Percentiles rank a stretch among this genome's conserved stretches.
These are phyloP conservation scores for Leptopilina syphax DNA, from an alignment of 2,888 invertebrate species.

Conservation along the genomic window DNA sequence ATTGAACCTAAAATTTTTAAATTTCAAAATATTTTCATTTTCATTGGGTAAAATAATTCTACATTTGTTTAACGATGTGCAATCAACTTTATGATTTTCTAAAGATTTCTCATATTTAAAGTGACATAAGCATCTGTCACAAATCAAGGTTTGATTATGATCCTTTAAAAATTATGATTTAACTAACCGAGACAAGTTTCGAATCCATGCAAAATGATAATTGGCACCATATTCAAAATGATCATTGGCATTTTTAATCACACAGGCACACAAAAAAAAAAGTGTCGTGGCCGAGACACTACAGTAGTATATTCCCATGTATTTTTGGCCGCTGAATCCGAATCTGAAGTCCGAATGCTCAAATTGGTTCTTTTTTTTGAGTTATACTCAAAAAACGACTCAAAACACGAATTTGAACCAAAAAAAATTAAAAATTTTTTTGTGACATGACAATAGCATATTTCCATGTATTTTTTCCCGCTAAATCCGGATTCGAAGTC, in stretches of 20 bases:
- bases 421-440: no score
- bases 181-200: conserved; percentile 48
- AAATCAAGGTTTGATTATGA: conserved; percentile 36
- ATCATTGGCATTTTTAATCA: neutral
- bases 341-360: no score
- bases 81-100: conserved; percentile 43
- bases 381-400: no score
- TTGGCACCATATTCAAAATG: neutral
- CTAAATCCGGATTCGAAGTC: no score
- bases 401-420: no score
- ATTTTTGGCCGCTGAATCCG: no score
- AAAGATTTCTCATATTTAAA: conserved; percentile 41
- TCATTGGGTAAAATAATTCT: conserved; percentile 46
- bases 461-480: no score
- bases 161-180: conserved; percentile 42
- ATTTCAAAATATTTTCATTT: conserved; percentile 46
- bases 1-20: conserved; percentile 48
- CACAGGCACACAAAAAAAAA: no score
- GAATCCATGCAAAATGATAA: conserved; percentile 47
- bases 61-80: conserved; percentile 39
- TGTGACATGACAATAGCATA: no score
- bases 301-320: no score
- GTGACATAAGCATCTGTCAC: conserved; percentile 50
- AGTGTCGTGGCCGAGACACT: no score
- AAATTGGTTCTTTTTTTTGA: no score